Evolutionary conservation across 2,888 invertebrate species (phyloP).

Genomic region (Ormyrus nitidulus): DNA sequence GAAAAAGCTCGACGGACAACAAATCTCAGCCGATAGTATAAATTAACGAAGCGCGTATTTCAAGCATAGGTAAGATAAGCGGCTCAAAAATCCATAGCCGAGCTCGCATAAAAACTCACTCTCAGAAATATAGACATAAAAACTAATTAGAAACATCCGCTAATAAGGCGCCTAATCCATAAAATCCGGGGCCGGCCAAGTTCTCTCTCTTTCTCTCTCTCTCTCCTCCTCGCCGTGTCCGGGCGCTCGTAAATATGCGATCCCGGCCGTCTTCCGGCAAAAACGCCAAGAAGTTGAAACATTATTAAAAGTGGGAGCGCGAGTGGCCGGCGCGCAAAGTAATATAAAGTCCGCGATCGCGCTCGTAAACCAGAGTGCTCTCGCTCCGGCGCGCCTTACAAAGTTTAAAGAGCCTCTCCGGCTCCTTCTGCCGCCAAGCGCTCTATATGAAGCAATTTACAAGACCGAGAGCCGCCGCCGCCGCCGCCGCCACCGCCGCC

Average conservation of each 20-base stretch:
- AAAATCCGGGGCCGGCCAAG: neutral
- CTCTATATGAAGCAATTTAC: constrained; percentile 55
- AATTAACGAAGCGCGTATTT: constrained; percentile 22
- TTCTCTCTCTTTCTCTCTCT: too few relatives aligned
- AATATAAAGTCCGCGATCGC: constrained; percentile 70
- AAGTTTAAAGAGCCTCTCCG: constrained; percentile 62
- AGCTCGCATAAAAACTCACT: constrained; percentile 35
- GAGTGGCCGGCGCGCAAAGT: constrained; percentile 61
- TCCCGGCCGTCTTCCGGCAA: constrained; percentile 20
- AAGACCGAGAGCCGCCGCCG: constrained; percentile 31
- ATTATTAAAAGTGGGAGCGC: constrained; percentile 54
- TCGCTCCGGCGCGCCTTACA: constrained; percentile 59
- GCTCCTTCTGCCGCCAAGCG: neutral
- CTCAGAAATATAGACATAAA: constrained; percentile 42
- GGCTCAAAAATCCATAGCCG: constrained; percentile 5
- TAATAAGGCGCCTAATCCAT: constrained; percentile 43
- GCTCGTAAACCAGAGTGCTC: constrained; percentile 69
- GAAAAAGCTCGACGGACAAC: too few relatives aligned
- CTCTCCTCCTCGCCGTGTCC: constrained; percentile 22
- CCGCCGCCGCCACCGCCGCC: neutral
- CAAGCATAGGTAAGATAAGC: neutral
- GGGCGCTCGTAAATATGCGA: constrained; percentile 52
- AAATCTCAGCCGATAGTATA: too few relatives aligned
- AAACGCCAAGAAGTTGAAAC: constrained; percentile 53
- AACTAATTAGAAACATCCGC: constrained; percentile 51